Evolutionary conservation across 2,888 invertebrate genomes (phyloP).

Genomic region (Chouioia cunea): DNA sequence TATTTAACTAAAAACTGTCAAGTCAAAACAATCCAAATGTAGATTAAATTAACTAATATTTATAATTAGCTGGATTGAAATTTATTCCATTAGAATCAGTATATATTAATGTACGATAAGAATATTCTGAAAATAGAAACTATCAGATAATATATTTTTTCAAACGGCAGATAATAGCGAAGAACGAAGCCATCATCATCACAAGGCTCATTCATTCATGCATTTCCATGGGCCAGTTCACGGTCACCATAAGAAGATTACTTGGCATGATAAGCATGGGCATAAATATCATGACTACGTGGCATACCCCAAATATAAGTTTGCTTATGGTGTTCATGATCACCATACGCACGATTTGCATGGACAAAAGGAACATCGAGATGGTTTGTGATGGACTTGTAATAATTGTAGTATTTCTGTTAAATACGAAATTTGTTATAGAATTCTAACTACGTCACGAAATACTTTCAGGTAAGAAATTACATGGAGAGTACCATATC

Average conservation of each 20-base stretch:
- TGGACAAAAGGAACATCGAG: conserved; percentile 57
- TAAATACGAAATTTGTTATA: background rate
- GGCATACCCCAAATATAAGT: conserved; percentile 58
- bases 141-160: no score
- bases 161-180: no score
- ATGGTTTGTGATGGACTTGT: no score
- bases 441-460: background rate
- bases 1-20: no score
- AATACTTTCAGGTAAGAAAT: conserved; percentile 51
- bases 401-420: conserved; percentile 1
- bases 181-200: background rate
- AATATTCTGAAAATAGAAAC: no score
- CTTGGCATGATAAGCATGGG: conserved; percentile 57
- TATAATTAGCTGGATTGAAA: no score
- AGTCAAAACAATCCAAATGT: no score
- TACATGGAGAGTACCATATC: conserved; percentile 62
- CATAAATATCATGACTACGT: conserved; percentile 55
- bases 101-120: no score
- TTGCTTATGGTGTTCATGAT: conserved; percentile 55
- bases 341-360: conserved; percentile 57
- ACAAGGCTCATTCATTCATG: conserved; percentile 58
- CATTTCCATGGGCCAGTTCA: conserved; percentile 56
- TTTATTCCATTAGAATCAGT: no score
- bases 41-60: no score
- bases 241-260: conserved; percentile 53